Base-by-base conservation (phyloP, 2,113 vertebrate species). In the Arvicanthis niloticus region DNA sequence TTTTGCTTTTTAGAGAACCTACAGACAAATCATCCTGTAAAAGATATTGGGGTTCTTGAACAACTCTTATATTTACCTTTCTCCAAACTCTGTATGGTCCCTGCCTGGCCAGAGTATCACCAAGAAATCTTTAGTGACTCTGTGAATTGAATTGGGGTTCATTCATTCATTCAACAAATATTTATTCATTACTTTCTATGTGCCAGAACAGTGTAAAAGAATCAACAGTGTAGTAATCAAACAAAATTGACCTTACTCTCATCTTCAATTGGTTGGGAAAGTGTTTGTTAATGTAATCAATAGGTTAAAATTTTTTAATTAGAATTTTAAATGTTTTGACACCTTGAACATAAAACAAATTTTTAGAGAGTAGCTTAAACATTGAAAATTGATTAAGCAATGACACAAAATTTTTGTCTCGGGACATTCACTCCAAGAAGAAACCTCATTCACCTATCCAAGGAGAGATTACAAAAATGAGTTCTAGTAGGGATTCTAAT, bases 141-240 rank as follows among this genome's bases (percentile, higher is more conserved):
- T 91, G 87, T 94, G 17, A 93, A 91, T 53, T 95, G 80, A 93
- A 70, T 88, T n/a, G 75, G 53, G 12, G 34, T 92, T 96, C 90
- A 65, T 77, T 95, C 73, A 89, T 84, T 95, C 37, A 78, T 96
- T 94, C 80, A 96, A 92, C 80, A 97, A 96, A 92, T 95, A 90
- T 78, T 92, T 93, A 91, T 89, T 94, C 75, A 91, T 76, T 81
- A 73, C 21, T 73, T 95, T 78, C 16, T 58, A 67, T n/a, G 62
- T 80, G 78, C 88, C 93, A 91, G 45, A 93, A 85, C 77, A 40
- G 29, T 72, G 40, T 85, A 48, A 96, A 97, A 96, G 62, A 95
- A 93, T 88, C 78, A 89, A 89, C 56, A 95, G 77, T 58, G 21
- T 21, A 48, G 84, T 94, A 53, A 93, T 70, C n/a, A 92, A 96